Evolutionary conservation across 1,140 invertebrate genomes (phyloP).

Genomic region (Manduca sexta): DNA sequence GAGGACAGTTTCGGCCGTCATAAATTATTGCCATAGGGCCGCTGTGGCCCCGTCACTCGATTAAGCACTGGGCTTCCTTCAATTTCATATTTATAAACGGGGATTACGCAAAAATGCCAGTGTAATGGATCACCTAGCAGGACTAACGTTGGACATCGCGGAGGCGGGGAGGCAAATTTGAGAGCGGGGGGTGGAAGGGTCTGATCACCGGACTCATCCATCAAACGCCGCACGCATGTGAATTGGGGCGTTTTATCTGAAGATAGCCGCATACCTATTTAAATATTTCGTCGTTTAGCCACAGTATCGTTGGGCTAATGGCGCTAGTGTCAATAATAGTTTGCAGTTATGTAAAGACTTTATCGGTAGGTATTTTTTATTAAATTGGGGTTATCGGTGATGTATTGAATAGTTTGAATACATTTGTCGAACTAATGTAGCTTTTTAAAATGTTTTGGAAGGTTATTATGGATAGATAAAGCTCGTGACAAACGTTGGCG

Average conservation of each 20-base stretch:
- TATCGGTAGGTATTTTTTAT: too few species aligned
- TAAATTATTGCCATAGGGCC: constrained; percentile 54
- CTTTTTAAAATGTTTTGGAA: too few species aligned
- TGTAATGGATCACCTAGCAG: constrained; percentile 70
- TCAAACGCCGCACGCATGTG: constrained; percentile 69
- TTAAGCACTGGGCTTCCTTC: constrained; percentile 70
- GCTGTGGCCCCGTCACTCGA: constrained; percentile 64
- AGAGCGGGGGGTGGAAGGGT: constrained; percentile 50
- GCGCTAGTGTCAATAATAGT: too few species aligned
- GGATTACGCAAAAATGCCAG: constrained; percentile 71
- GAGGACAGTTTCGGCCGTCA: constrained; percentile 30
- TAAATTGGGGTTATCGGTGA: too few species aligned
- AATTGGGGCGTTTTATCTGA: constrained; percentile 68
- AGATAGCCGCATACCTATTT: constrained; percentile 68
- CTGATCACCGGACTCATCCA: constrained; percentile 70
- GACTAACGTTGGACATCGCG: constrained; percentile 48
- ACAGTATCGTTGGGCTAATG: neutral
- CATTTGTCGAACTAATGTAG: too few species aligned
- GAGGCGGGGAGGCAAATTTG: constrained; percentile 59
- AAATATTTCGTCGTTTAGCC: constrained; percentile 68
- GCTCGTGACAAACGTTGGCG: too few species aligned
- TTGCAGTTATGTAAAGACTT: too few species aligned
- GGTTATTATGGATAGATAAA: too few species aligned
- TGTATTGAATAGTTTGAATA: too few species aligned
- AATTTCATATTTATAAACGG: constrained; percentile 73